Conservation (phyloP, 2,888 invertebrate genomes). For the Hypsopygia costalis region DNA sequence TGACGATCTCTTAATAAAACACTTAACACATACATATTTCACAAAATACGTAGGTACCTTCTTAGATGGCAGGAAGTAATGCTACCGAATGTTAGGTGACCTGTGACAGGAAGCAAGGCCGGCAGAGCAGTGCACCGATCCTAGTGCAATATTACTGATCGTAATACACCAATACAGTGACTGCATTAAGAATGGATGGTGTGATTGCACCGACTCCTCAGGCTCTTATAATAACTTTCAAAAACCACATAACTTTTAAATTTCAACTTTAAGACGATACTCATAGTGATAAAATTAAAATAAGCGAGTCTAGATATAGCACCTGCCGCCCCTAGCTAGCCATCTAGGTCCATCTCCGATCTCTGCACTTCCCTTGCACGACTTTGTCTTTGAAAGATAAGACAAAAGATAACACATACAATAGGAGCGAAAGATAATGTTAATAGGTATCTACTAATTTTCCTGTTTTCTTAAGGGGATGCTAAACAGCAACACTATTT, state of each 20-base stretch:
- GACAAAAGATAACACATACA: too few relatives aligned
- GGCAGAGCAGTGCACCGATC: neutral
- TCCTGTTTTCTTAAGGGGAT: too few relatives aligned
- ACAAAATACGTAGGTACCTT: too few relatives aligned
- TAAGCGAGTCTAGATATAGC: constrained; percentile 1
- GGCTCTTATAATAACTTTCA: neutral
- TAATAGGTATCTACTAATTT: too few relatives aligned
- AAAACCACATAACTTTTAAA: neutral
- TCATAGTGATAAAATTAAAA: neutral
- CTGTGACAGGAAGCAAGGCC: too few relatives aligned
- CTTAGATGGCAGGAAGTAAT: too few relatives aligned
- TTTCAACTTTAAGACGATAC: neutral
- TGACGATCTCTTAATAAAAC: too few relatives aligned
- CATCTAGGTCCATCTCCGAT: neutral
- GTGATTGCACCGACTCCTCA: neutral
- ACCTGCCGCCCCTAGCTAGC: constrained; percentile 16
- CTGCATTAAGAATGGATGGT: neutral
- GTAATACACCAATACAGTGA: neutral
- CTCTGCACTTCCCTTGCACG: constrained; percentile 7
- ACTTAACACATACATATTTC: too few relatives aligned
- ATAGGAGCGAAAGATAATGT: too few relatives aligned
- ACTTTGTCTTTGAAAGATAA: constrained; percentile 6
- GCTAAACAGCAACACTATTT: too few relatives aligned
- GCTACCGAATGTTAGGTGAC: too few relatives aligned
- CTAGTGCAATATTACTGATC: neutral